Base-by-base conservation (phyloP, 2,113 vertebrate genomes). In the Synodontis membranacea region DNA sequence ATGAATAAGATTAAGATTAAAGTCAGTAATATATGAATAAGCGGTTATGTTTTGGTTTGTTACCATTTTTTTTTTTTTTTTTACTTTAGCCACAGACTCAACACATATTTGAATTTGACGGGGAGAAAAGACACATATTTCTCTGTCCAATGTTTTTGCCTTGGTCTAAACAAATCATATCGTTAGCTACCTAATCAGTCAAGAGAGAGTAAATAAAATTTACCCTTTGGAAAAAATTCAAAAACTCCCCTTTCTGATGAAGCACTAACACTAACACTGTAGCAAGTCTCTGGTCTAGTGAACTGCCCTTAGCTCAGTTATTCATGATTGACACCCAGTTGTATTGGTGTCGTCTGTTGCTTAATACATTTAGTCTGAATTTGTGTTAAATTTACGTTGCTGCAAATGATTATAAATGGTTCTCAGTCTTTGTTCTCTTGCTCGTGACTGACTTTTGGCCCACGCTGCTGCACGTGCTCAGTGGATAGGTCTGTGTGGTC, bases 371-470 rank as follows among this genome's bases (percentile, higher is more conserved):
- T 72, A 3, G 6, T 42, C 64, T 37, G 12, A 68, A 34, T 37
- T 68, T 68, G 15, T 34, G 64, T 34, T 25, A 62, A n/a, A n/a
- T n/a, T n/a, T n/a, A n/a, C n/a, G n/a, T n/a, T n/a, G n/a, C 5
- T n/a, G n/a, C 42, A 75, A 48, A 46, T 37, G 3, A 17, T 70
- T 23, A 42, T 23, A 70, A 70, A 39, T 3, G 23, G 25, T 15
- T 76, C 5, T 48, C 7, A 50, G 28, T 28, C 12, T 78, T 52
- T 31, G 21, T 4, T 80, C 34, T 23, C 3, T 15, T 75, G 62
- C 62, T 76, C 31, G 54, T 85, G 78, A 44, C 28, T 52, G 60
- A 56, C 44, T 31, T 46, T 70, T 58, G 82, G 34, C 58, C 62
- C n/a, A 19, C 34, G 34, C 54, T 46, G 4, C 50, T 80, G 42